phyloP scores from a whole-genome alignment of 2,888 invertebrate genomes.

The Masnerella sp. region DNA sequence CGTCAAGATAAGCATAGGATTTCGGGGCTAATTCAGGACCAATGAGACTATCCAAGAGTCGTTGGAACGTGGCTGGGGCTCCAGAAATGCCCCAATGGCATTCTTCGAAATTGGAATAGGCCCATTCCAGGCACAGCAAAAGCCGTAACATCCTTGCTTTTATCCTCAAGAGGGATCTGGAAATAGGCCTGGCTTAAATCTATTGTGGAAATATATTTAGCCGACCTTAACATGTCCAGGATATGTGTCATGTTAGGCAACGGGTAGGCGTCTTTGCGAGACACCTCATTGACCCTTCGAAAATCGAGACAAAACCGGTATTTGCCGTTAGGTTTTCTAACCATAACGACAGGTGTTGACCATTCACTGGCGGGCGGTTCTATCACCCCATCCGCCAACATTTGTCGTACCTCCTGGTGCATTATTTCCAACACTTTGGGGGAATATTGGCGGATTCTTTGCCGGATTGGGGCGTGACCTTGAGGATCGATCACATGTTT shows the following conservation, averaged over 20 bases:
- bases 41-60: constrained; percentile 29
- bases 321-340: background rate
- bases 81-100: constrained; percentile 43
- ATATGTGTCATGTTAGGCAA: constrained; percentile 65
- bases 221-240: constrained; percentile 64
- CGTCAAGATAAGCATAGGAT: constrained; percentile 49
- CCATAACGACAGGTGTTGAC: constrained; percentile 36
- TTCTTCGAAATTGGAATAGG: constrained; percentile 44
- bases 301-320: constrained; percentile 64
- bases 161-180: constrained; percentile 62
- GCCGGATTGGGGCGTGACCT: background rate
- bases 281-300: constrained; percentile 64
- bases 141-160: constrained; percentile 52
- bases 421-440: constrained; percentile 4
- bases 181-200: constrained; percentile 67
- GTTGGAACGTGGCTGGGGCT: background rate
- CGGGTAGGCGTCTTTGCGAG: constrained; percentile 66
- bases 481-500: background rate
- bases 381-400: constrained; percentile 16
- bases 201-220: constrained; percentile 66
- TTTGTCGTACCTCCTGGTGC: background rate
- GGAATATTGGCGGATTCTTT: background rate
- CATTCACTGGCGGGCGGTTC: constrained; percentile 15
- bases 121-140: constrained; percentile 44
- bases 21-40: constrained; percentile 39